Conservation (phyloP, 2,113 vertebrate species). For the Misgurnus anguillicaudatus region DNA sequence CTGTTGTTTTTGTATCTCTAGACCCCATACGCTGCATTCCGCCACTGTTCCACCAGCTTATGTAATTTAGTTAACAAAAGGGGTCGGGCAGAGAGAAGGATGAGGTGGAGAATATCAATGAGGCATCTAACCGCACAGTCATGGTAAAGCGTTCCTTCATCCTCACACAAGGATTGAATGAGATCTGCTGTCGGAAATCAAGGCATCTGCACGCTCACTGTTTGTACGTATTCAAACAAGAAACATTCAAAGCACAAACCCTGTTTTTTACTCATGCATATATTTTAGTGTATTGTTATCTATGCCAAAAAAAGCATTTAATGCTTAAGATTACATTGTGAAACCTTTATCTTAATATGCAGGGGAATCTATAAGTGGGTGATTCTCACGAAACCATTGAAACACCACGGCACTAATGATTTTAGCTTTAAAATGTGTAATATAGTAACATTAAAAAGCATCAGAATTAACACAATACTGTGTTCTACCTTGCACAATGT, state of each 20-base stretch:
- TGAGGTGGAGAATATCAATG: constrained; percentile 69
- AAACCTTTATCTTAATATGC: too few relatives aligned
- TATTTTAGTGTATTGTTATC: neutral
- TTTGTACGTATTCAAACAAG: too few relatives aligned
- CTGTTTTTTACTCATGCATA: neutral
- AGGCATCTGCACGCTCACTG: neutral
- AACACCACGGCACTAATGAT: too few relatives aligned
- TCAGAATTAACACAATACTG: too few relatives aligned
- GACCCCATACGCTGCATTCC: constrained; percentile 28
- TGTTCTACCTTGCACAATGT: too few relatives aligned
- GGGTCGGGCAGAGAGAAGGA: constrained; percentile 46
- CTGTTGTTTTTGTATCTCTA: constrained; percentile 43
- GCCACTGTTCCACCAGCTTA: constrained; percentile 56
- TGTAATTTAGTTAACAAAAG: constrained; percentile 72
- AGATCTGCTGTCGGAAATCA: constrained; percentile 20
- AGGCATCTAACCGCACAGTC: constrained; percentile 60
- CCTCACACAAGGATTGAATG: constrained; percentile 39
- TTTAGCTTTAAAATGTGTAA: too few relatives aligned
- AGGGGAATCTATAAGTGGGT: too few relatives aligned
- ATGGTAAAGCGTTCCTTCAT: constrained; percentile 59
- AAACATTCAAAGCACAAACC: neutral
- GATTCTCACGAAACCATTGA: too few relatives aligned
- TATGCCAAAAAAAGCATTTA: too few relatives aligned
- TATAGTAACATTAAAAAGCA: too few relatives aligned
- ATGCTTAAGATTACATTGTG: too few relatives aligned